These are phyloP conservation scores for Hemibagrus guttatus DNA, from an alignment of 2,797 vertebrate genomes.

Conservation along the genomic window DNA sequence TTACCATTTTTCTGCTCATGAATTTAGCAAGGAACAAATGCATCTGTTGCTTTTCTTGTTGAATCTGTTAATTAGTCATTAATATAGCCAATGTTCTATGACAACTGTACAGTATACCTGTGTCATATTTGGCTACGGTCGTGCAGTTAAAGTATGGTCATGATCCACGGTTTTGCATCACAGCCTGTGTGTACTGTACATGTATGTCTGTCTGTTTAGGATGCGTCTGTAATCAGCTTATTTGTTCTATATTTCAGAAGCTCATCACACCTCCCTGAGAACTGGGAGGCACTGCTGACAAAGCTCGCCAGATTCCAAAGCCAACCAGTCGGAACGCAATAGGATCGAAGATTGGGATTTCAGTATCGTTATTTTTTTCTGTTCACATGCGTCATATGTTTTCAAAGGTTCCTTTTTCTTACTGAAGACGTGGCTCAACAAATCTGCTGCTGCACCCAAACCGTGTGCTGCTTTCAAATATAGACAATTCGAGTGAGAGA, in stretches of 20 bases:
- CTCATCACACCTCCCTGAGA: slow-evolving; percentile 44
- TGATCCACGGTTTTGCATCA: not conserved
- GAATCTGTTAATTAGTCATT: slow-evolving; percentile 18
- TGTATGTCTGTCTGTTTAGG: not conserved
- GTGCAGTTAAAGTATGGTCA: not conserved
- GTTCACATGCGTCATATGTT: slow-evolving; percentile 24
- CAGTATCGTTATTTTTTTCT: slow-evolving; percentile 24
- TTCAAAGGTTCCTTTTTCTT: not conserved
- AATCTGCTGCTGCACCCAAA: slow-evolving; percentile 14
- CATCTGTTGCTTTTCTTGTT: slow-evolving; percentile 23
- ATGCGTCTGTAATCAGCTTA: slow-evolving; percentile 37
- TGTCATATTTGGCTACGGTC: not conserved
- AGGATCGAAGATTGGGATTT: slow-evolving; percentile 35
- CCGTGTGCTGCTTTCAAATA: slow-evolving; percentile 52
- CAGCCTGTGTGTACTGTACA: not conserved
- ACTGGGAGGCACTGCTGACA: not conserved
- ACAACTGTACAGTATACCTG: not conserved
- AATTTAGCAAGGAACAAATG: slow-evolving; percentile 5
- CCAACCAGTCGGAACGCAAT: slow-evolving; percentile 14
- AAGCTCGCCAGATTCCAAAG: slow-evolving; percentile 21
- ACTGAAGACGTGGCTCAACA: slow-evolving; percentile 34
- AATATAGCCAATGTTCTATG: not conserved
- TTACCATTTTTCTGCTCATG: slow-evolving; percentile 17
- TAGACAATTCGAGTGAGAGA: slow-evolving; percentile 36
- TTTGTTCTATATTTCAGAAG: slow-evolving; percentile 68